These are phyloP conservation scores for Siphlonurus alternatus DNA, from an alignment of 2,888 invertebrate genomes.

Conservation along the genomic window DNA sequence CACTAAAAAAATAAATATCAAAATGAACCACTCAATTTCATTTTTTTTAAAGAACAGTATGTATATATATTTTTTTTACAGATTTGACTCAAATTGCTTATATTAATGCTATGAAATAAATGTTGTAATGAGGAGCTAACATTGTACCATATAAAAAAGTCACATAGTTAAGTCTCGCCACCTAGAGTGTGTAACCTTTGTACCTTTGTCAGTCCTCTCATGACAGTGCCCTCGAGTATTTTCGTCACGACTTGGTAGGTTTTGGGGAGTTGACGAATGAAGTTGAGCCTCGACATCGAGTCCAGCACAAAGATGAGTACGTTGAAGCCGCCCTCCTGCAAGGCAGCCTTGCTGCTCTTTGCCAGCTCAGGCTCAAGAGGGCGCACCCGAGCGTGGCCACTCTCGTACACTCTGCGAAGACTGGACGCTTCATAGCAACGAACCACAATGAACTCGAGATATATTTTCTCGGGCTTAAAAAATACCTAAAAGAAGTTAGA, in stretches of 20 bases:
- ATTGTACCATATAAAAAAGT: too few species aligned
- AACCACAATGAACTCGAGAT: slow-evolving; percentile 16
- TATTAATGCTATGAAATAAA: too few species aligned
- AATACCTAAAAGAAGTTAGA: slow-evolving; percentile 9
- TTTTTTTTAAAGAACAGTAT: too few species aligned
- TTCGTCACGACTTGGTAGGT: slow-evolving; percentile 21
- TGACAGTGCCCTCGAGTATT: slow-evolving; percentile 21
- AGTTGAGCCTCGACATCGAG: slow-evolving; percentile 26
- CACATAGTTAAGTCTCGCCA: too few species aligned
- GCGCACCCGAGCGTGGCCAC: slow-evolving; percentile 17
- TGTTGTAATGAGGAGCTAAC: too few species aligned
- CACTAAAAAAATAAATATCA: too few species aligned
- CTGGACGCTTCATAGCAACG: slow-evolving; percentile 15
- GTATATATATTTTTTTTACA: too few species aligned
- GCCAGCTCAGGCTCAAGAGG: background rate
- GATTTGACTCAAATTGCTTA: too few species aligned
- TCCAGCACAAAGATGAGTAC: slow-evolving; percentile 26
- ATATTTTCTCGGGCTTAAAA: slow-evolving; percentile 11
- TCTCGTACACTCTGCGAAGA: slow-evolving; percentile 14
- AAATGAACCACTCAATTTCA: too few species aligned
- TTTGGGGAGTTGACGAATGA: slow-evolving; percentile 23
- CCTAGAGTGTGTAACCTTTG: too few species aligned
- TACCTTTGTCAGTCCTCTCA: slow-evolving; percentile 25
- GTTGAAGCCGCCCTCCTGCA: slow-evolving; percentile 14
- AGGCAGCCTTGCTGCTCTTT: background rate